Base-by-base conservation (phyloP, 2,888 invertebrate genomes). In the Protodeltote pygarga region DNA sequence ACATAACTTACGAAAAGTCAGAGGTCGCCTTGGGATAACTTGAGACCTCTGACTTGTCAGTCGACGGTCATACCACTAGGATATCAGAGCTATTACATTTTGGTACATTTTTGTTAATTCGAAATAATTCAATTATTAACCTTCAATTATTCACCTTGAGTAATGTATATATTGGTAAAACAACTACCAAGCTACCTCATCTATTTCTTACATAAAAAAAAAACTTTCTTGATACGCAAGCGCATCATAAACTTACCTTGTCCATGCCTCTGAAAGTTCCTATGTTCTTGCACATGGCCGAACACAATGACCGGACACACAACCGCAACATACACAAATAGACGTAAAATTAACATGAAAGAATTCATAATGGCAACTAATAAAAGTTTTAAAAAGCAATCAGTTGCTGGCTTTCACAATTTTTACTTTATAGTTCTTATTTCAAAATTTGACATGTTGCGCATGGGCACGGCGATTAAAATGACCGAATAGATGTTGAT, bases 311-410 rank as follows among this genome's bases (percentile, higher is more conserved):
- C 46, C 0, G 79, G 82, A 39, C 75, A 83, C 3, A 82, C 52
- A 2, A 83, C 59, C 6, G 78, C 72, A 5, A 81, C 65, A 34
- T 75, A 81, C 15, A 81, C 62, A 42, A 77, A 79, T 33, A 79
- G 63, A 47, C 70, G 49, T 2, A 68, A 9, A 20, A 67, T 9
- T 13, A 44, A 42, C 8, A 31, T 50, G 11, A 25, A 33, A 3
- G 16, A 23, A 46, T 27, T 35, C 53, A 69, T 59, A 5, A 6
- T 40, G 20, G n/a, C 4, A 3, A 31, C 5, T 29, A 15, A 11
- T 34, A 20, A 20, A 1, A 11, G 3, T 10, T 25, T 3, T 8
- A 9, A 23, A 31, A n/a, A 5, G 1, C 10, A 16, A 11, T 4
- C 16, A n/a, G 9, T 8, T 3, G 10, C 8, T 42, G 14, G 1